Evolutionary conservation across 2,888 invertebrate species (phyloP).

Genomic region (Conops quadrifasciatus): DNA sequence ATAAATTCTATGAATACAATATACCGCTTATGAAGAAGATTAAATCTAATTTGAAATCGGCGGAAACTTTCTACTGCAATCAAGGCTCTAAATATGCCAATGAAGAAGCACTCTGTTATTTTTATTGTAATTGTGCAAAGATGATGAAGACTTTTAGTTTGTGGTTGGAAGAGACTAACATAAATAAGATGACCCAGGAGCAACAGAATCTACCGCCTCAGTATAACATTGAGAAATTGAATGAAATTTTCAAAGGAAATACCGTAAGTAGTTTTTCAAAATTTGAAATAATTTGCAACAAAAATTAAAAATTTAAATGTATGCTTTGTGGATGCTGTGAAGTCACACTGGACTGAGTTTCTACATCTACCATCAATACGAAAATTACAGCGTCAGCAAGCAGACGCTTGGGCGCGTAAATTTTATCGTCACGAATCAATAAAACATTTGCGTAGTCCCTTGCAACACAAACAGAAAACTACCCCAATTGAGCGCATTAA

Average conservation of each 20-base stretch:
- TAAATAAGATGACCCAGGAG: slow-evolving; percentile 69
- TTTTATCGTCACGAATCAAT: slow-evolving; percentile 64
- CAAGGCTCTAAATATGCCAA: slow-evolving; percentile 65
- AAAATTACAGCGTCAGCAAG: slow-evolving; percentile 67
- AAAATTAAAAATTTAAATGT: not conserved
- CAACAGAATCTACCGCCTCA: slow-evolving; percentile 73
- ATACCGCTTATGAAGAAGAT: slow-evolving; percentile 75
- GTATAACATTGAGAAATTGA: slow-evolving; percentile 74
- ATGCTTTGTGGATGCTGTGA: slow-evolving; percentile 34
- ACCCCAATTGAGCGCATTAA: slow-evolving; percentile 70
- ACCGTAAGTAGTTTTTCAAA: slow-evolving; percentile 62
- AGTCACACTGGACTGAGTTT: slow-evolving; percentile 75
- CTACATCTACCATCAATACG: slow-evolving; percentile 70
- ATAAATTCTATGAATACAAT: slow-evolving; percentile 78
- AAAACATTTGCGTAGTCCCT: slow-evolving; percentile 47
- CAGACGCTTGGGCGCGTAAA: slow-evolving; percentile 69
- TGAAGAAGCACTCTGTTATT: slow-evolving; percentile 56
- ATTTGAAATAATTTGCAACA: not conserved
- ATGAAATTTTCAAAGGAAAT: slow-evolving; percentile 71
- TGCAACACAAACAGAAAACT: slow-evolving; percentile 51
- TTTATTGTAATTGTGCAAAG: slow-evolving; percentile 62
- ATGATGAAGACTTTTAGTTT: slow-evolving; percentile 73
- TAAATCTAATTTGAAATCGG: slow-evolving; percentile 74
- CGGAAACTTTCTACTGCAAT: slow-evolving; percentile 69
- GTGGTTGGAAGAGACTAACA: slow-evolving; percentile 81